A percentile compares a stretch with the other conserved stretches of the same genome.
Evolutionary conservation across 2,888 invertebrate species (phyloP).

Genomic region (Pseudeuparius sepicola): DNA sequence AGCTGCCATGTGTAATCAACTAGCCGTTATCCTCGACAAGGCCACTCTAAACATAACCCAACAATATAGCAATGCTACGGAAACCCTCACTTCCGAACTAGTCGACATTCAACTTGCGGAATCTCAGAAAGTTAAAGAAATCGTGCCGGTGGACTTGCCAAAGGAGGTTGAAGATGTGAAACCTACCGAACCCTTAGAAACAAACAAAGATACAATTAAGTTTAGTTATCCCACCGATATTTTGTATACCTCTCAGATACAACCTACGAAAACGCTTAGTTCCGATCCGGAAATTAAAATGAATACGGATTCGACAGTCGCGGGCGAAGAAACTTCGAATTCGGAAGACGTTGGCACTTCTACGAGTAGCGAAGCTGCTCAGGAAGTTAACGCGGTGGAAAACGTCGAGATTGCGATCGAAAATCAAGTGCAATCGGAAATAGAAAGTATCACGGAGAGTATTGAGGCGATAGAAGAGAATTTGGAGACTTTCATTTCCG

Average conservation of each 20-base stretch:
- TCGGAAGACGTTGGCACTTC: not conserved
- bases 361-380: no score
- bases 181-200: conserved; percentile 19
- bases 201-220: conserved; percentile 19
- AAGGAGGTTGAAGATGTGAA: conserved; percentile 7
- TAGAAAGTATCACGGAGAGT: conserved; percentile 16
- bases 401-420: conserved; percentile 4
- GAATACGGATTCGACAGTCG: no score
- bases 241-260: conserved; percentile 30
- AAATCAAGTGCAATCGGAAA: conserved; percentile 13
- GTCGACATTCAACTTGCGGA: conserved; percentile 18
- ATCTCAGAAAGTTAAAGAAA: no score
- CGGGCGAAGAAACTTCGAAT: not conserved
- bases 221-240: conserved; percentile 24
- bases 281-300: no score
- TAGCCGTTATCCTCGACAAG: conserved; percentile 58
- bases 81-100: conserved; percentile 20
- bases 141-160: no score
- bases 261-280: conserved; percentile 35
- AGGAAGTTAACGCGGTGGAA: conserved; percentile 10
- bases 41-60: conserved; percentile 54
- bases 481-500: conserved; percentile 44
- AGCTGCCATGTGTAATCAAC: conserved; percentile 67
- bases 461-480: conserved; percentile 38
- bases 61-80: conserved; percentile 30